phyloP scores from a whole-genome alignment of 2,113 vertebrate genomes.

The Galbula dea region DNA sequence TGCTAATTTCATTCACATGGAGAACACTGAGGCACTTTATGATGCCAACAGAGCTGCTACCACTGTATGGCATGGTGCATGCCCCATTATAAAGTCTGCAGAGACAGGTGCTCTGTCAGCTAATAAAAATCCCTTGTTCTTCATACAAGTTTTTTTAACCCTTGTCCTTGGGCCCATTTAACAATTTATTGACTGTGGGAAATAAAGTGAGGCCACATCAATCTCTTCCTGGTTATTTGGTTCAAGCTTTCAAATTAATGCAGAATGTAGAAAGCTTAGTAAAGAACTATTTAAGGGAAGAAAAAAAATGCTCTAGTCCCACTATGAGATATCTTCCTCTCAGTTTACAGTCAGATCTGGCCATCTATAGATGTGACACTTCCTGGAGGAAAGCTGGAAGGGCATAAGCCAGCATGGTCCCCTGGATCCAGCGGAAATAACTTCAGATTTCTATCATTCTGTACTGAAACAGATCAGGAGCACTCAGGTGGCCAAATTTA shows the following conservation, averaged over 20 bases:
- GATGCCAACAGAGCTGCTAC: conserved; percentile 15
- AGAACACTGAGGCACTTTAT: background rate
- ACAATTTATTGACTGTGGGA: conserved; percentile 54
- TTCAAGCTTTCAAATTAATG: conserved; percentile 52
- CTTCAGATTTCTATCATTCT: conserved; percentile 8
- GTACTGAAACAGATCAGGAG: background rate
- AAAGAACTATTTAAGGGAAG: conserved; percentile 21
- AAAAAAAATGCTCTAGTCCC: conserved; percentile 6
- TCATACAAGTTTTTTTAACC: conserved; percentile 45
- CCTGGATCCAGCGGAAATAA: background rate
- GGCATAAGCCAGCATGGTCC: background rate
- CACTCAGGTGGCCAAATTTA: conserved; percentile 2
- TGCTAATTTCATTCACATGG: background rate
- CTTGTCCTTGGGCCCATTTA: conserved; percentile 52
- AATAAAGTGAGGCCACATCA: conserved; percentile 54
- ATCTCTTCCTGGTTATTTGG: conserved; percentile 60
- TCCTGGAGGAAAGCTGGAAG: conserved; percentile 8
- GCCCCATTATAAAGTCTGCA: conserved; percentile 6
- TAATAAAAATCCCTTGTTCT: conserved; percentile 44
- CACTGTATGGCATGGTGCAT: background rate
- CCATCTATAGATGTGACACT: background rate
- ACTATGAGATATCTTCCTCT: background rate
- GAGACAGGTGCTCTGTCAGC: background rate
- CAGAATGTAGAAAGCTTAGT: conserved; percentile 34
- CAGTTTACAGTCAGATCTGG: background rate